Evolutionary conservation across 2,888 invertebrate genomes (phyloP).

Genomic region (Coenonympha arcania): DNA sequence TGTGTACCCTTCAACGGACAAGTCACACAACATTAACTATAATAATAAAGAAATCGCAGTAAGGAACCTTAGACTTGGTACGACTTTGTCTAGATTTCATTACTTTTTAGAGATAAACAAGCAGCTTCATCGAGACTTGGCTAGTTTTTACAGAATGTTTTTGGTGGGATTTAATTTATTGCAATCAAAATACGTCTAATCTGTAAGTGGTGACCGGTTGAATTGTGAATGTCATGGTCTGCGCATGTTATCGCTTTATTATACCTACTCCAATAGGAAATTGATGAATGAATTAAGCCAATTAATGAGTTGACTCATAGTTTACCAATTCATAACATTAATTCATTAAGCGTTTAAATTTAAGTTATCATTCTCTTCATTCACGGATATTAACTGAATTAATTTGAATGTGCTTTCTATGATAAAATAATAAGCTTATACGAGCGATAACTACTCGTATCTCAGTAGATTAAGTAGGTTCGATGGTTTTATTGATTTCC

Average conservation of each 20-base stretch:
- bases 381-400: conserved; percentile 2
- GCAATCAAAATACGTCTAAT: not conserved
- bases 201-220: not conserved
- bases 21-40: too few species aligned
- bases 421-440: not conserved
- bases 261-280: conserved; percentile 15
- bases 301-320: conserved; percentile 24
- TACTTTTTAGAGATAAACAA: too few species aligned
- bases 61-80: too few species aligned
- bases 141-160: too few species aligned
- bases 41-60: too few species aligned
- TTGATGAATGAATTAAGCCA: conserved; percentile 23
- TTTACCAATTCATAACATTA: conserved; percentile 14
- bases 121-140: too few species aligned
- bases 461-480: not conserved
- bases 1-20: too few species aligned
- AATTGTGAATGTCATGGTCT: conserved; percentile 1
- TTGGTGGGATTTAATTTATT: not conserved
- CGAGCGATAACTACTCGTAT: not conserved
- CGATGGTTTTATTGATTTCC: not conserved
- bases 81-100: too few species aligned
- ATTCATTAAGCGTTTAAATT: conserved; percentile 13
- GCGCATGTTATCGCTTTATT: not conserved
- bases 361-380: conserved; percentile 9
- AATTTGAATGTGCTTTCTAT: not conserved